Conservation (phyloP, 1,140 invertebrate genomes). For the Brachionus rotundiformis region DNA sequence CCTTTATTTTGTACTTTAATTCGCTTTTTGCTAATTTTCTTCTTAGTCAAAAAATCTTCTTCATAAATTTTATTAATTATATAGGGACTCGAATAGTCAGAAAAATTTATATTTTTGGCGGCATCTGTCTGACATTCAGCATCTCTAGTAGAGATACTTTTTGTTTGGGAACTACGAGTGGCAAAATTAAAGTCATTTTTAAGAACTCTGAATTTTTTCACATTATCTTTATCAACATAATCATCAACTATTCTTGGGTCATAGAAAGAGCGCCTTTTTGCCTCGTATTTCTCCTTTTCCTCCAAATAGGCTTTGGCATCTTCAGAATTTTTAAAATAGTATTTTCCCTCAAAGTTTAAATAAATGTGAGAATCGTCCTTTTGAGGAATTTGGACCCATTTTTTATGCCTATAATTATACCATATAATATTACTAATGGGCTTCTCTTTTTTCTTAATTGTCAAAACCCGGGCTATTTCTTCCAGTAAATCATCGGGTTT, state of each 20-base stretch:
- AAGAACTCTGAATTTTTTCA: not conserved
- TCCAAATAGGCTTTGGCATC: conserved; percentile 60
- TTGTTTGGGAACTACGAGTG: not conserved
- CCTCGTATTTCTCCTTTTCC: not conserved
- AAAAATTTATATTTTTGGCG: conserved; percentile 33
- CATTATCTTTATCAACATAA: conserved; percentile 9
- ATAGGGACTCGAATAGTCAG: not conserved
- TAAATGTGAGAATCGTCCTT: conserved; percentile 63
- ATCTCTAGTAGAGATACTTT: not conserved
- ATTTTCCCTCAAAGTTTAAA: conserved; percentile 63
- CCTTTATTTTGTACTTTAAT: conserved; percentile 38
- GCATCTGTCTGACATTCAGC: conserved; percentile 7
- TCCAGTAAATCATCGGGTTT: conserved; percentile 72
- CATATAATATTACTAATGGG: conserved; percentile 64
- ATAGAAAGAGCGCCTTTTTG: not conserved
- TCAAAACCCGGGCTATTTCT: conserved; percentile 75
- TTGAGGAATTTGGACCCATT: conserved; percentile 57
- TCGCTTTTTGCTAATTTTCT: conserved; percentile 55
- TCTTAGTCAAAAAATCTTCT: conserved; percentile 42
- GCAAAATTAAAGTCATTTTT: conserved; percentile 49
- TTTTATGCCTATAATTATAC: conserved; percentile 63
- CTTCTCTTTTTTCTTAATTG: conserved; percentile 73
- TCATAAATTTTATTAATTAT: not conserved
- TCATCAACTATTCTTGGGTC: conserved; percentile 30
- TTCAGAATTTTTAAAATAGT: conserved; percentile 64